These are phyloP conservation scores for Halyomorpha halys DNA, from an alignment of 1,140 invertebrate species.

Conservation along the genomic window DNA sequence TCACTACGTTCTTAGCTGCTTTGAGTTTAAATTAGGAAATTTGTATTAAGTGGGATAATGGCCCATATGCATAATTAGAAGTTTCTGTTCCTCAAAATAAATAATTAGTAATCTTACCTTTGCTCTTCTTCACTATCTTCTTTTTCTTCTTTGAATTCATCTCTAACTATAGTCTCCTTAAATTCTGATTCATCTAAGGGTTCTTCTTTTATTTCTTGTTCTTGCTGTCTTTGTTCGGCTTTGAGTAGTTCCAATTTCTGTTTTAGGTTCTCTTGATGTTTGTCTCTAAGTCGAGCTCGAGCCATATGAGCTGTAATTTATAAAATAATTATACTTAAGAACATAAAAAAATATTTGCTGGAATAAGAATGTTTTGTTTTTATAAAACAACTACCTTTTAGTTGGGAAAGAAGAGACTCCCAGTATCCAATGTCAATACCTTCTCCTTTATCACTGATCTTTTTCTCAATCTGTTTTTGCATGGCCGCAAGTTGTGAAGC, in stretches of 20 bases:
- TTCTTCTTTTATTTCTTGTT: conserved; percentile 26
- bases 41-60: too few relatives aligned
- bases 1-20: too few relatives aligned
- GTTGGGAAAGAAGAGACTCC: conserved; percentile 85
- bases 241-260: conserved; percentile 84
- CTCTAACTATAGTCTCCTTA: conserved; percentile 28
- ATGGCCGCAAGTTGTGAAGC: conserved; percentile 72
- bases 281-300: conserved; percentile 75
- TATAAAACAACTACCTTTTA: conserved; percentile 53
- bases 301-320: conserved; percentile 77
- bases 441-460: conserved; percentile 71
- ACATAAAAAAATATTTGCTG: too few relatives aligned
- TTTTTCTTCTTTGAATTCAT: conserved; percentile 30
- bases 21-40: too few relatives aligned
- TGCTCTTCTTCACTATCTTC: conserved; percentile 33
- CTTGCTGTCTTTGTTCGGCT: conserved; percentile 59
- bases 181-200: conserved; percentile 34
- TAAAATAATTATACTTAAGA: not conserved
- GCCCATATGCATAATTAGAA: not conserved
- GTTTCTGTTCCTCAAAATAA: not conserved
- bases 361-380: too few relatives aligned
- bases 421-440: conserved; percentile 95
- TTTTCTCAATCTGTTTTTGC: conserved; percentile 77
- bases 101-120: not conserved
- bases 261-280: conserved; percentile 84